Evolutionary conservation across 2,888 invertebrate genomes (phyloP).

Genomic region (Orthosia gracilis): DNA sequence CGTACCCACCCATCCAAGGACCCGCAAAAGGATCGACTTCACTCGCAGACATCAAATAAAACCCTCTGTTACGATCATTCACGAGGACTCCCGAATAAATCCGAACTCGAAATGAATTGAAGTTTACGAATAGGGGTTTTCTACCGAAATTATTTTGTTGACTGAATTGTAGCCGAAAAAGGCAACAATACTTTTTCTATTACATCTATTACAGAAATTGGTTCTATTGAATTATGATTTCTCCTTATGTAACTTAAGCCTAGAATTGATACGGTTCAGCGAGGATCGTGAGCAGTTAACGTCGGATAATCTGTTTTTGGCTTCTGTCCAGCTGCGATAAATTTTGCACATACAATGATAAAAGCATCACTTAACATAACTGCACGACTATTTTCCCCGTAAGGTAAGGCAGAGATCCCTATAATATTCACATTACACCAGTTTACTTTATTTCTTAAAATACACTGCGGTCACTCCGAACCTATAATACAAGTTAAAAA

Average conservation of each 20-base stretch:
- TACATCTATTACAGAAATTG: background rate
- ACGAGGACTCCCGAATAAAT: conserved; percentile 37
- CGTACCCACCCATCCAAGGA: conserved; percentile 1
- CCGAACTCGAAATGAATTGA: conserved; percentile 47
- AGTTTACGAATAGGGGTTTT: conserved; percentile 32
- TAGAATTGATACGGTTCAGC: background rate
- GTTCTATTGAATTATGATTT: background rate
- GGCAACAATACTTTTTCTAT: background rate
- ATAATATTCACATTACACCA: no score
- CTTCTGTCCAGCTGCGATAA: background rate
- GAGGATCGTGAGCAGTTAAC: background rate
- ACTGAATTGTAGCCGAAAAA: conserved; percentile 12
- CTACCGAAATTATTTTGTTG: conserved; percentile 15
- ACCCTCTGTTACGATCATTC: conserved; percentile 39
- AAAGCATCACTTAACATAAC: background rate
- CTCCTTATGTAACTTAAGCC: background rate
- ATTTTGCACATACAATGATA: background rate
- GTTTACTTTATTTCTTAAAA: no score
- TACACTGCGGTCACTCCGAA: no score
- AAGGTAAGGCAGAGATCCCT: no score
- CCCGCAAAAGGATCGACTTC: conserved; percentile 38
- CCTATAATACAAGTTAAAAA: no score
- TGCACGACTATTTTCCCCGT: no score
- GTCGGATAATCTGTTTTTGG: background rate
- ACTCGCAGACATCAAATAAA: conserved; percentile 54